Evolutionary conservation across 1,140 invertebrate species (phyloP), one percentile per base, ranked within the genome.

Genomic region (Calephelis nemesis): DNA sequence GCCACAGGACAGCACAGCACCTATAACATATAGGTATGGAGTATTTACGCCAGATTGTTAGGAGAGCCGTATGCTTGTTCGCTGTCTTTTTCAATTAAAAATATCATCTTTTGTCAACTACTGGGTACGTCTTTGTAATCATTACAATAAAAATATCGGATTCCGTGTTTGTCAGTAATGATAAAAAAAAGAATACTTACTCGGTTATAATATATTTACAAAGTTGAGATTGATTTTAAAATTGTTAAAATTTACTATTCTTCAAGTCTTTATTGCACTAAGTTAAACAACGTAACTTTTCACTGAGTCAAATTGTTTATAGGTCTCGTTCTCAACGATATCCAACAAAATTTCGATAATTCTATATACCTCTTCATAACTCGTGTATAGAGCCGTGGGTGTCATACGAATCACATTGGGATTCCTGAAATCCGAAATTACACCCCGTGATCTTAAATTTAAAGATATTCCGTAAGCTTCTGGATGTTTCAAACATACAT

Each of bases 391-490:
- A 5, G 87, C 81, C 0, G 75, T 73, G 6, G 86, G 85, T 0
- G 82, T 77, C 39, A 88, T 15, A 4, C 86, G 75, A 10, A 90
- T 84, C 5, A 89, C 79, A 47, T 89, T 85, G 0, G 88, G 88
- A 4, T 82, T 77, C 50, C 86, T 79, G 47, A 82, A 91, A 58
- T 91, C 88, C 4, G 73, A 65, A 0, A 85, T 67, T 0, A 88
- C 78, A 9, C 83, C 83, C 7, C 76, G 67, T 15, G 68, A 30
- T 63, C 82, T 88, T 58, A 91, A 67, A 1, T 77, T 76, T 47
- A 82, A 62, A 11, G 85, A 82, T 47, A 89, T 88, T 65, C 82
- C 82, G 30, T 84, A 84, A 1, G 77, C 85, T n/a, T 90, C 84
- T 15, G 78, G 80, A 68, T 91, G 88, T 60, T 83, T 76, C 48